These are phyloP conservation scores for Mormyrops boulengeri DNA, from an alignment of 2,797 vertebrate genomes.

Conservation along the genomic window DNA sequence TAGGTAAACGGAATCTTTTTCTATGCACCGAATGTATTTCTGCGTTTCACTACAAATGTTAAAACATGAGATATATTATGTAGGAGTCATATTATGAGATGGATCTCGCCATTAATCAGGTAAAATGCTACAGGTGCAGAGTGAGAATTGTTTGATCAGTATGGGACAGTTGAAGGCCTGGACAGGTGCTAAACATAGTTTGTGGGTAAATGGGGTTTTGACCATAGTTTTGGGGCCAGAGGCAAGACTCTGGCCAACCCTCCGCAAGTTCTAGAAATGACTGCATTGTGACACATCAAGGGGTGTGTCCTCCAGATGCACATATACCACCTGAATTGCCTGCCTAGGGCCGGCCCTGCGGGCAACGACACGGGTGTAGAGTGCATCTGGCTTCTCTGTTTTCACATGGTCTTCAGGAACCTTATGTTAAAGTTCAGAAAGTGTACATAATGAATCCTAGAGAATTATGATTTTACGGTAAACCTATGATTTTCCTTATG, in stretches of 20 bases:
- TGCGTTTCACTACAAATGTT: constrained; percentile 43
- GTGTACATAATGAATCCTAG: not conserved
- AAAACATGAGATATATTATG: constrained; percentile 17
- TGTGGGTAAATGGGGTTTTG: not conserved
- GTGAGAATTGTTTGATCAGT: not conserved
- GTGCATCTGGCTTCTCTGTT: not conserved
- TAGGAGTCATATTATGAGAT: constrained; percentile 1
- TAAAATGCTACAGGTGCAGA: constrained; percentile 6
- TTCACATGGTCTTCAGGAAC: not conserved
- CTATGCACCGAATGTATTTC: constrained; percentile 71
- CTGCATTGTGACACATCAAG: not conserved
- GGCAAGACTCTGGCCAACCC: not conserved
- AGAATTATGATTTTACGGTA: not conserved
- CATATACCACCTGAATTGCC: not conserved
- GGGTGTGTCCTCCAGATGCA: not conserved
- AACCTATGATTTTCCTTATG: not conserved
- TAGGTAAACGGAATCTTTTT: constrained; percentile 55
- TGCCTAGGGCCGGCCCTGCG: not conserved
- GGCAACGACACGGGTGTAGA: not conserved
- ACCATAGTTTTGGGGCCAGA: not conserved
- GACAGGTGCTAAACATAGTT: not conserved
- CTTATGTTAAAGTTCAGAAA: not conserved
- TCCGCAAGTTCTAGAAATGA: not conserved
- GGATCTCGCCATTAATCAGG: constrained; percentile 7
- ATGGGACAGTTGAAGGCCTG: not conserved